Evolutionary conservation across 2,888 invertebrate genomes (phyloP).

Genomic region (Heliothis peltigera): DNA sequence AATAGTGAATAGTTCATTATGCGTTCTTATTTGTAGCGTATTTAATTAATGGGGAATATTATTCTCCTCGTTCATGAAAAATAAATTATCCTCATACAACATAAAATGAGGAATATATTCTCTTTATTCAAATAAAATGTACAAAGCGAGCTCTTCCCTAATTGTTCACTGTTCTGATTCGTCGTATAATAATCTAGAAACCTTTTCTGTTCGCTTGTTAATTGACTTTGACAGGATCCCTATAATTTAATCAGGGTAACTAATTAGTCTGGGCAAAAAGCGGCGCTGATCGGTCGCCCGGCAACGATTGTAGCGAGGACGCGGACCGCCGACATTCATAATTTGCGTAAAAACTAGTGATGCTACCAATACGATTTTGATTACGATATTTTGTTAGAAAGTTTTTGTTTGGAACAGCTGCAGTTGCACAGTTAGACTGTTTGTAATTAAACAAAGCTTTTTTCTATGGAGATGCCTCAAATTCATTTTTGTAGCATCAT

Average conservation of each 20-base stretch:
- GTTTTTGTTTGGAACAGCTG: not conserved
- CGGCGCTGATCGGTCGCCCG: conserved; percentile 14
- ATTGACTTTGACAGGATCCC: conserved; percentile 40
- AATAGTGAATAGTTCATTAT: too few species aligned
- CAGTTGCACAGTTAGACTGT: not conserved
- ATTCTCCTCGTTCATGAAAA: too few species aligned
- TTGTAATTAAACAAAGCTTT: too few species aligned
- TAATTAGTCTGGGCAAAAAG: conserved; percentile 52
- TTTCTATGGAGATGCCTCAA: too few species aligned
- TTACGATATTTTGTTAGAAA: conserved; percentile 1
- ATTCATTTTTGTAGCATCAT: too few species aligned
- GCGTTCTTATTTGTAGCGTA: too few species aligned
- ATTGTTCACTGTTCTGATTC: conserved; percentile 5
- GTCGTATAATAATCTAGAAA: conserved; percentile 17
- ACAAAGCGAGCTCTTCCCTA: not conserved
- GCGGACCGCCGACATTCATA: conserved; percentile 46
- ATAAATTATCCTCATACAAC: too few species aligned
- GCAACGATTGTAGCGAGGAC: conserved; percentile 23
- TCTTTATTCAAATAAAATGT: too few species aligned
- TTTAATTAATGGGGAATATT: too few species aligned
- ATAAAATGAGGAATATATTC: too few species aligned
- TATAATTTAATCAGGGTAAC: conserved; percentile 51
- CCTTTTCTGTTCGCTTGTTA: conserved; percentile 30
- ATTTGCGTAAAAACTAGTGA: conserved; percentile 51
- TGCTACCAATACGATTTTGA: not conserved